Percentiles rank a stretch among this genome's conserved stretches.
phyloP scores from a whole-genome alignment of 2,797 vertebrate species.

The Trachops cirrhosus region DNA sequence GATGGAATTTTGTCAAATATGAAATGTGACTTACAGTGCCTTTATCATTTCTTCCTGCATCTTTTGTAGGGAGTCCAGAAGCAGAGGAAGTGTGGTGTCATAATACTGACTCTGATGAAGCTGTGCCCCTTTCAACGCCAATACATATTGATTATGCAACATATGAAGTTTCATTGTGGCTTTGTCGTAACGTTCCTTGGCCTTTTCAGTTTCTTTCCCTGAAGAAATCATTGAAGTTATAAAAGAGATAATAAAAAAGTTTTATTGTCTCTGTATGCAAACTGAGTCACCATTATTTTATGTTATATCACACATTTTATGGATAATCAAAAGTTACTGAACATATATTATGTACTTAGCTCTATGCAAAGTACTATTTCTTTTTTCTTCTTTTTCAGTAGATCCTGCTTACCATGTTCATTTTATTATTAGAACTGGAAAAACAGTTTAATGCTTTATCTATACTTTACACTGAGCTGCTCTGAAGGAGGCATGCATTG shows the following conservation, averaged over 20 bases:
- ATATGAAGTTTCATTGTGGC: constrained; percentile 95
- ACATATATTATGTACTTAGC: background rate
- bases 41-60: constrained; percentile 99
- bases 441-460: background rate
- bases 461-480: background rate
- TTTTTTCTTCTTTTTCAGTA: background rate
- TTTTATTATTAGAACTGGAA: too few relatives aligned
- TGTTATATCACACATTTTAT: background rate
- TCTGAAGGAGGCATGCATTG: background rate
- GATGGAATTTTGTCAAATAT: background rate
- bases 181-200: constrained; percentile 96
- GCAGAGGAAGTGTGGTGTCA: constrained; percentile 88
- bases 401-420: too few relatives aligned
- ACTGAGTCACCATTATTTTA: background rate
- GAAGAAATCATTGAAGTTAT: constrained; percentile 46
- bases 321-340: background rate
- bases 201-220: constrained; percentile 96
- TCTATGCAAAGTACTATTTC: background rate
- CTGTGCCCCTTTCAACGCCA: constrained; percentile 92
- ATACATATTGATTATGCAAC: constrained; percentile 96
- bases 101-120: constrained; percentile 94
- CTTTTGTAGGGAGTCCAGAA: constrained; percentile 95
- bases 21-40: constrained; percentile 89
- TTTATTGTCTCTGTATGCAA: background rate
- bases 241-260: background rate